A percentile compares a stretch with the other conserved stretches of the same genome.
phyloP scores from a whole-genome alignment of 2,888 invertebrate genomes.

The Nomada lathburiana region DNA sequence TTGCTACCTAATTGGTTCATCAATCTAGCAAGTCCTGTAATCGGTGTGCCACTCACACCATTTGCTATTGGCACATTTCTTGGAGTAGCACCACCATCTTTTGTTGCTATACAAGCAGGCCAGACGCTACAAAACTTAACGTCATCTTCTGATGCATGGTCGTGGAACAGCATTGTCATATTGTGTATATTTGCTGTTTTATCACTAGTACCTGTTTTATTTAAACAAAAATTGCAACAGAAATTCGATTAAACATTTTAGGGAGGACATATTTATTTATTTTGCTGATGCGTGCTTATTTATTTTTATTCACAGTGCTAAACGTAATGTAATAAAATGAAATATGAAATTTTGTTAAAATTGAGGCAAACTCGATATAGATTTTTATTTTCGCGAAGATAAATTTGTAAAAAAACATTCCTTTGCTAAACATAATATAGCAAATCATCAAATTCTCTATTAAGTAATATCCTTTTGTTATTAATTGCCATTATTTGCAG shows the following conservation, averaged over 20 bases:
- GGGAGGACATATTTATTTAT: conserved; percentile 33
- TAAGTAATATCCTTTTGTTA: not conserved
- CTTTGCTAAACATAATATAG: not conserved
- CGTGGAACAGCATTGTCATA: conserved; percentile 93
- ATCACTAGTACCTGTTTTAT: conserved; percentile 94
- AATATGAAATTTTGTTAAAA: conserved; percentile 5
- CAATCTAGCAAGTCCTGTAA: conserved; percentile 97
- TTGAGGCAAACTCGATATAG: not conserved
- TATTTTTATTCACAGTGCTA: conserved; percentile 14
- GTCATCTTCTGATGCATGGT: conserved; percentile 94
- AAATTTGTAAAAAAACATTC: conserved; percentile 13
- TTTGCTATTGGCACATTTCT: conserved; percentile 98
- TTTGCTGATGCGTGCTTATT: conserved; percentile 2
- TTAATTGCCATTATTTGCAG: not conserved
- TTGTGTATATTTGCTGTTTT: conserved; percentile 92
- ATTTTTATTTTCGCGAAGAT: not conserved
- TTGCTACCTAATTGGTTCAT: conserved; percentile 99
- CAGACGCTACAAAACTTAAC: conserved; percentile 97
- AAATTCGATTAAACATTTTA: conserved; percentile 89
- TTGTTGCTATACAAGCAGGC: conserved; percentile 98
- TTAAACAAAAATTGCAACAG: conserved; percentile 91
- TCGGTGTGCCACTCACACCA: conserved; percentile 96
- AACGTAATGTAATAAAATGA: not conserved
- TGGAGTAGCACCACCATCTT: conserved; percentile 98
- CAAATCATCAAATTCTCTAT: not conserved